Percentiles rank a stretch among this genome's conserved stretches.
Evolutionary conservation across 1,140 invertebrate genomes (phyloP).

Genomic region (Sipha flava): DNA sequence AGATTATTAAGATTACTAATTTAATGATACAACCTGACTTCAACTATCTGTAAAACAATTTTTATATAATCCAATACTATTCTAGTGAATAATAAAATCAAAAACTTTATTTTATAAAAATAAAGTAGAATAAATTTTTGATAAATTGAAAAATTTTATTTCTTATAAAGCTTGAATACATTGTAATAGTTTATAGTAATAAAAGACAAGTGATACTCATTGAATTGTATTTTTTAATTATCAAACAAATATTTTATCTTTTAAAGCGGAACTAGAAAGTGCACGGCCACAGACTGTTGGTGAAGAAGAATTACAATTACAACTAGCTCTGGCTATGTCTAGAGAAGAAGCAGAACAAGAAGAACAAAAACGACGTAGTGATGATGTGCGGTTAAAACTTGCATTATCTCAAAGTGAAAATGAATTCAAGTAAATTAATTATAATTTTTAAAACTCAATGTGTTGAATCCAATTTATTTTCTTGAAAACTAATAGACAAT

Average conservation of each 20-base stretch:
- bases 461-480: not conserved
- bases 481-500: slow-evolving; percentile 6
- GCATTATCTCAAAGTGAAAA: slow-evolving; percentile 88
- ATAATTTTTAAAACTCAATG: not conserved
- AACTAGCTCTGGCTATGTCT: slow-evolving; percentile 95
- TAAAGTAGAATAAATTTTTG: no score
- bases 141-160: no score
- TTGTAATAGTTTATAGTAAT: not conserved
- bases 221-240: not conserved
- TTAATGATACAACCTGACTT: no score
- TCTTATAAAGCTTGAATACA: no score
- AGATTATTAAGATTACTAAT: no score
- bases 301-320: slow-evolving; percentile 95
- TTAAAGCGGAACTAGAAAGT: slow-evolving; percentile 66
- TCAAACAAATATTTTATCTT: not conserved
- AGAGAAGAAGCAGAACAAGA: slow-evolving; percentile 97
- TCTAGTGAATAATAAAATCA: no score
- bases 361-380: slow-evolving; percentile 80
- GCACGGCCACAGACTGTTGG: slow-evolving; percentile 90
- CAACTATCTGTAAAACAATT: no score
- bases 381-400: slow-evolving; percentile 88
- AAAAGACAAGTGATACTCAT: no score
- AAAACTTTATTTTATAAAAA: no score
- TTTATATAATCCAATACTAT: no score
- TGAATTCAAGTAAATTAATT: slow-evolving; percentile 63